Conservation (phyloP, 2,113 vertebrate species). For the Mixornis gularis region DNA sequence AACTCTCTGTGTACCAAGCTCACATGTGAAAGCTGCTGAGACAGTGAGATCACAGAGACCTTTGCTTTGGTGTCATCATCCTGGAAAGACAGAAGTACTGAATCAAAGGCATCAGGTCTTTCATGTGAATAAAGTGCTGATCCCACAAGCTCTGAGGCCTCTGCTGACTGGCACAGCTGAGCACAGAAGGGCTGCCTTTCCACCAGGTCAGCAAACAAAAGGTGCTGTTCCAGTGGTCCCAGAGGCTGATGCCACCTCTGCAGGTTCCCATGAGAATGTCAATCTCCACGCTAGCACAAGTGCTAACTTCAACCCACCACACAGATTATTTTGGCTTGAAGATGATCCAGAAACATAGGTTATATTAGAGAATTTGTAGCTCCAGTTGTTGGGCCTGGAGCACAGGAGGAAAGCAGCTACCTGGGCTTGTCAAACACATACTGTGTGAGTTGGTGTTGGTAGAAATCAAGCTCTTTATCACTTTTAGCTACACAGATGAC, state of each 20-base stretch:
- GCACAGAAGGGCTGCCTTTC: not conserved
- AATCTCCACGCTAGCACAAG: not conserved
- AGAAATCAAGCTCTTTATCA: not conserved
- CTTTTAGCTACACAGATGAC: not conserved
- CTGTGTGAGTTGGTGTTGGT: accelerated
- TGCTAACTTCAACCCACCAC: not conserved
- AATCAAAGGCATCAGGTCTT: constrained; percentile 40
- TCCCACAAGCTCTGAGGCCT: not conserved
- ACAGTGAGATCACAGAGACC: constrained; percentile 38
- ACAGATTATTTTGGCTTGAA: not conserved
- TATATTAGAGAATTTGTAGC: not conserved
- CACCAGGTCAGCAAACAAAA: constrained; percentile 14
- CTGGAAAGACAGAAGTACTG: constrained; percentile 40
- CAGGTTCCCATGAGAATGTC: not conserved
- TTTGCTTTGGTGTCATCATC: constrained; percentile 55
- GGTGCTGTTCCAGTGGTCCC: not conserved
- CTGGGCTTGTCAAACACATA: not conserved
- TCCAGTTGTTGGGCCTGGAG: not conserved
- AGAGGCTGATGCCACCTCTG: not conserved
- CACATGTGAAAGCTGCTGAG: constrained; percentile 34
- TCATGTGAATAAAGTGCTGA: constrained; percentile 52
- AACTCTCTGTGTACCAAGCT: not conserved
- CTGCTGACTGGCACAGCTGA: constrained; percentile 24
- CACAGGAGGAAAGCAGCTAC: not conserved
- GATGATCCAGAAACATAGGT: not conserved